These are phyloP conservation scores for Octodonta nipae DNA, from an alignment of 2,888 invertebrate species.

Conservation along the genomic window DNA sequence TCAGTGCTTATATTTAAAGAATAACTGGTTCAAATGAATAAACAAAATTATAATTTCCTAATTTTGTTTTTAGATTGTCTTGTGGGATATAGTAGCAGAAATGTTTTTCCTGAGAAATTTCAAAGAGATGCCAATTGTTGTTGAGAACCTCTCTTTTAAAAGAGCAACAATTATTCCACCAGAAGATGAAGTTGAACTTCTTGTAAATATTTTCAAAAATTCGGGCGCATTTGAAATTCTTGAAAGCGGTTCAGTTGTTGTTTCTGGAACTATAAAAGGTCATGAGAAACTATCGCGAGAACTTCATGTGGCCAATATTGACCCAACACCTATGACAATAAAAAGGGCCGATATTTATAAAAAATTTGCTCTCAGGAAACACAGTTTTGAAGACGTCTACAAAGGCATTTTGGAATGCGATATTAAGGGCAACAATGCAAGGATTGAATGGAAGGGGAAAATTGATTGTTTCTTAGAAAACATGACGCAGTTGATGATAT, in stretches of 20 bases:
- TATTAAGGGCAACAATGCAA: no score
- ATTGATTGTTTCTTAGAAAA: no score
- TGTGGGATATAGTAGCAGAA: no score
- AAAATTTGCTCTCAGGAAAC: constrained; percentile 40
- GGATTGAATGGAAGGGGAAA: no score
- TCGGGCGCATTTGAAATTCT: constrained; percentile 25
- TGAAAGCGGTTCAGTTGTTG: no score
- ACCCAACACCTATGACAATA: constrained; percentile 6
- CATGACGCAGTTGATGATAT: constrained; percentile 54
- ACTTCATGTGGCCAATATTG: constrained; percentile 7
- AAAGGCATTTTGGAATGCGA: constrained; percentile 39
- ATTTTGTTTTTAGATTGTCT: no score
- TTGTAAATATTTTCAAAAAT: constrained; percentile 19
- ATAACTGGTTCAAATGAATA: no score
- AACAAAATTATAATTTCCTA: no score
- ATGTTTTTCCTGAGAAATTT: constrained; percentile 26
- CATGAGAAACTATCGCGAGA: constrained; percentile 35
- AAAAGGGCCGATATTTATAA: constrained; percentile 29
- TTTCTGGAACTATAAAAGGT: constrained; percentile 49
- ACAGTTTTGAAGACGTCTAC: constrained; percentile 40
- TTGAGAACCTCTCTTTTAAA: constrained; percentile 44
- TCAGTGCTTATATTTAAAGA: no score
- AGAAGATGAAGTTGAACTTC: constrained; percentile 25
- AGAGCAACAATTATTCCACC: constrained; percentile 42
- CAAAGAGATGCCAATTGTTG: constrained; percentile 39